Evolutionary conservation across 2,797 vertebrate species (phyloP), one percentile per base, ranked within the genome.

Genomic region (Lutjanus argentimaculatus): DNA sequence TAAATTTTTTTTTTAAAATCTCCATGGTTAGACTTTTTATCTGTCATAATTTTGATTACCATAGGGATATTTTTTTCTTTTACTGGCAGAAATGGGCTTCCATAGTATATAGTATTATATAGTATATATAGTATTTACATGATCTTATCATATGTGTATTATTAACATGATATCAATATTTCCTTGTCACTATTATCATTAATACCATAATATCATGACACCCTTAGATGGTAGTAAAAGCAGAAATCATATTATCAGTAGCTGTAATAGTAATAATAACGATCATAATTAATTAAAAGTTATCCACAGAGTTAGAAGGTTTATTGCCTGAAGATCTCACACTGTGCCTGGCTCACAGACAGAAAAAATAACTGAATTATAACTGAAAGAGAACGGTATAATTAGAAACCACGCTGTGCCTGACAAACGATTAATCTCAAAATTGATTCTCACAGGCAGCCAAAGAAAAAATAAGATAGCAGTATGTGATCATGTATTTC

Each of bases 241-340:
- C 30, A 73, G 53, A 64, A 43, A n/a, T 30, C 40, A 46, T 57
- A 9, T 36, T 59, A 36, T 12, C 30, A 21, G 17, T 19, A 52
- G 42, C 57, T 55, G n/a, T 45, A 49, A 30, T 36, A 76, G n/a
- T 48, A 13, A 25, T 30, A 73, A 62, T 48, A 48, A 49, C 7
- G 4, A 6, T 25, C 16, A 10, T 7, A 49, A 30, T 43, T 43
- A 12, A 40, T 71, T 19, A 16, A 43, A 57, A 22, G 14, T 70
- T 61, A 40, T 53, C 9, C 40, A 69, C 7, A 19, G 14, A 63
- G 17, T 21, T 22, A 22, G 2, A 11, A 6, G 14, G 6, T 51
- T 62, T 55, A n/a, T 22, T 55, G 48, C 30, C 1, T 22, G 1
- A 36, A 13, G 45, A 61, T 30, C 21, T 48, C 52, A 56, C 19